A percentile compares a stretch with the other conserved stretches of the same genome.
Evolutionary conservation across 2,888 invertebrate species (phyloP).

Genomic region (Luffia ferchaultella): DNA sequence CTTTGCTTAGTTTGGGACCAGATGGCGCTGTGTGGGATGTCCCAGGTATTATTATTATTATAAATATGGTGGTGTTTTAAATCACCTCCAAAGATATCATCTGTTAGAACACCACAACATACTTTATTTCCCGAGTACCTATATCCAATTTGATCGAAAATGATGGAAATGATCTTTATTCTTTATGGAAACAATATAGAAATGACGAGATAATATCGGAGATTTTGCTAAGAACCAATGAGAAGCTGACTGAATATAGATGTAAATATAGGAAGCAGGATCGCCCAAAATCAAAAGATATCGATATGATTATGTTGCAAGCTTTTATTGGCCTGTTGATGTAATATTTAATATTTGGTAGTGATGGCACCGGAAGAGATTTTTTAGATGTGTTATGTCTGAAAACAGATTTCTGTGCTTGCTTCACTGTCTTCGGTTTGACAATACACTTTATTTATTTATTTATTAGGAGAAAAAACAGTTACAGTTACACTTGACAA

Average conservation of each 20-base stretch:
- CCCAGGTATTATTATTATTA: too few species aligned
- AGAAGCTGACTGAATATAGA: conserved; percentile 1
- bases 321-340: conserved; percentile 1
- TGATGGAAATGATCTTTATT: conserved; percentile 1
- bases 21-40: too few species aligned
- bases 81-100: conserved; percentile 5
- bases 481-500: too few species aligned
- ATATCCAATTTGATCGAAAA: conserved; percentile 1
- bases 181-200: conserved; percentile 1
- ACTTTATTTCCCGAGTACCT: conserved; percentile 4
- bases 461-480: too few species aligned
- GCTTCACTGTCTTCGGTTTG: conserved; percentile 1
- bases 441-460: not conserved
- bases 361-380: conserved; percentile 1
- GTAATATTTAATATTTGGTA: conserved; percentile 1
- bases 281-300: conserved; percentile 1
- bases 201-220: conserved; percentile 2
- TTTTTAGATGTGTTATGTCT: conserved; percentile 6
- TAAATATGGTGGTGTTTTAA: conserved; percentile 11
- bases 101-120: conserved; percentile 10
- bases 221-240: not conserved
- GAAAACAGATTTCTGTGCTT: conserved; percentile 3
- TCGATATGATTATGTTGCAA: conserved; percentile 1
- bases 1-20: too few species aligned
- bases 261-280: conserved; percentile 1